A percentile compares a stretch with the other conserved stretches of the same genome.
Evolutionary conservation across 2,888 invertebrate species (phyloP).

Genomic region (Hybos culiciformis): DNA sequence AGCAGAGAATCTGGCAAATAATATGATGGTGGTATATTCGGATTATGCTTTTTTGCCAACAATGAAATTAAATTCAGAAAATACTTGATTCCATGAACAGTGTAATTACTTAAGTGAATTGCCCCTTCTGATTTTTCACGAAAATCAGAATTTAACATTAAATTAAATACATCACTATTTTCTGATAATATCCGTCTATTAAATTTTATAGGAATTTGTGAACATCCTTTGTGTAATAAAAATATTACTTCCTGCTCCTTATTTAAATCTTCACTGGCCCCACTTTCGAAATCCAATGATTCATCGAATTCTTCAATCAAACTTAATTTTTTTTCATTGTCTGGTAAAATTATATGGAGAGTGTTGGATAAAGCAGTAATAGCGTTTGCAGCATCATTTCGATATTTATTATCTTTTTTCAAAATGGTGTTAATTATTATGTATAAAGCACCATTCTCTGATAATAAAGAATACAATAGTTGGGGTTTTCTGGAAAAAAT

Average conservation of each 20-base stretch:
- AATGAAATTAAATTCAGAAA: conserved; percentile 31
- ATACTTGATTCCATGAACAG: conserved; percentile 28
- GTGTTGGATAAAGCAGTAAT: conserved; percentile 29
- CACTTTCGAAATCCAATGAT: conserved; percentile 13
- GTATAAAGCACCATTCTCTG: conserved; percentile 29
- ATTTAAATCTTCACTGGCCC: conserved; percentile 9
- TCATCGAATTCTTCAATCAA: conserved; percentile 18
- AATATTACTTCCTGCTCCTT: conserved; percentile 14
- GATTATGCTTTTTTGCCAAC: conserved; percentile 17
- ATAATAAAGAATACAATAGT: conserved; percentile 28
- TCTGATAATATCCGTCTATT: conserved; percentile 29
- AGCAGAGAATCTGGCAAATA: conserved; percentile 27
- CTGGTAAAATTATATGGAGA: conserved; percentile 24
- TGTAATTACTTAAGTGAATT: conserved; percentile 29
- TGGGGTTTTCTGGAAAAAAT: conserved; percentile 20
- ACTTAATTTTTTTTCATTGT: conserved; percentile 15
- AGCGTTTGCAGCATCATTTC: conserved; percentile 30
- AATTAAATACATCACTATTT: conserved; percentile 33
- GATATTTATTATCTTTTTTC: conserved; percentile 24
- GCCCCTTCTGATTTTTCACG: conserved; percentile 32
- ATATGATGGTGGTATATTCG: conserved; percentile 21
- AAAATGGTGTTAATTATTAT: conserved; percentile 27
- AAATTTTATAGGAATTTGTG: conserved; percentile 19
- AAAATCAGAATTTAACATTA: conserved; percentile 34
- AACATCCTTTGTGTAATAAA: conserved; percentile 16